These are phyloP conservation scores for Arrhopalites spinosus DNA, from an alignment of 2,888 invertebrate genomes.

Conservation along the genomic window DNA sequence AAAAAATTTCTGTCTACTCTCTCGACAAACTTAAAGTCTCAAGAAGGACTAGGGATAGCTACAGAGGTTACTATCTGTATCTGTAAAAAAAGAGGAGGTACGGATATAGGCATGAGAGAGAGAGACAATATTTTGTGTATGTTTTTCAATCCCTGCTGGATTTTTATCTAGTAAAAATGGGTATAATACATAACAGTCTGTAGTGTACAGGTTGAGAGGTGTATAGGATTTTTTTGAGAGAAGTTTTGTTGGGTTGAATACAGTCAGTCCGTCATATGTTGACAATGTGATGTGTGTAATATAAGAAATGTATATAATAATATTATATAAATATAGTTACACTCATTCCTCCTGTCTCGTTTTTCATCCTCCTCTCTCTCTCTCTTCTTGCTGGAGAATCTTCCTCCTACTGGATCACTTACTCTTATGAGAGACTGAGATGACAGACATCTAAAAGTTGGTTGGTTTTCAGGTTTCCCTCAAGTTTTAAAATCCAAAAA, in stretches of 20 bases:
- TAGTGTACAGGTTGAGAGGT: too few relatives aligned
- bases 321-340: too few relatives aligned
- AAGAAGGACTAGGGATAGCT: not conserved
- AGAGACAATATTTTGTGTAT: not conserved
- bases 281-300: too few relatives aligned
- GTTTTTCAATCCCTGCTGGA: not conserved
- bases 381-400: constrained; percentile 5
- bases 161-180: not conserved
- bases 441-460: constrained; percentile 11
- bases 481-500: constrained; percentile 5
- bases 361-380: not conserved
- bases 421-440: not conserved
- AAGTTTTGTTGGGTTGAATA: too few relatives aligned
- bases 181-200: too few relatives aligned
- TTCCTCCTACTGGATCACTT: constrained; percentile 16
- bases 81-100: not conserved
- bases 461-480: constrained; percentile 12
- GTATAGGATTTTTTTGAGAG: too few relatives aligned
- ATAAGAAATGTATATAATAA: too few relatives aligned
- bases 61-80: not conserved
- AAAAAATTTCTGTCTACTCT: constrained; percentile 9
- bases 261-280: too few relatives aligned
- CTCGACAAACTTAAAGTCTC: constrained; percentile 6
- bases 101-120: not conserved
- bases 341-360: too few relatives aligned